phyloP scores from a whole-genome alignment of 23 tunicate genomes.

The Diplosoma virens region DNA sequence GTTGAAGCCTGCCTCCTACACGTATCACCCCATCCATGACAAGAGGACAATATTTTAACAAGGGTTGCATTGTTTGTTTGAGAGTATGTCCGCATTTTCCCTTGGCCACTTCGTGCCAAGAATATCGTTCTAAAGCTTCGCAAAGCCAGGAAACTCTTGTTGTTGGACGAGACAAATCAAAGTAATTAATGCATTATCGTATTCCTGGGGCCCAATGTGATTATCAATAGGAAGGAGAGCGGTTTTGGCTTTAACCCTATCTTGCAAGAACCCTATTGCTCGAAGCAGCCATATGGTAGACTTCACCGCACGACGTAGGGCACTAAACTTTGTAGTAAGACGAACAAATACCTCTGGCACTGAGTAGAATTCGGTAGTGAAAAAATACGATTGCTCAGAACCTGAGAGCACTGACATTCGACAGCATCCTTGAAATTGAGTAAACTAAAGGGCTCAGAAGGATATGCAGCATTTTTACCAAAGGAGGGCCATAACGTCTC shows the following conservation, averaged over 20 bases:
- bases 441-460: neutral
- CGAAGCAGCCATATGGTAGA: constrained; percentile 2
- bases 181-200: constrained; percentile 1
- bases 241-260: neutral
- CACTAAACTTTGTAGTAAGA: neutral
- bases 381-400: neutral
- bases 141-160: constrained; percentile 14
- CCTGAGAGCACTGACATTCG: neutral
- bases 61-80: neutral
- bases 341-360: neutral
- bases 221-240: neutral
- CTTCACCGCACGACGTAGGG: neutral
- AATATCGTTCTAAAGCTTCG: neutral
- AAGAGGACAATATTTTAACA: constrained; percentile 11
- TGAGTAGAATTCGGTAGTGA: neutral
- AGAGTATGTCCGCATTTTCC: neutral
- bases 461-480: neutral
- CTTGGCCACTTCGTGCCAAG: constrained; percentile 9
- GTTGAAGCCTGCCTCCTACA: constrained; percentile 13
- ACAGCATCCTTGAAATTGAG: neutral
- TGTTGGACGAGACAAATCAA: neutral
- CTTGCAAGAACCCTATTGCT: neutral
- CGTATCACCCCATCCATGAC: constrained; percentile 8
- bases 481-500: constrained; percentile 11
- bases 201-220: constrained; percentile 2